Percentiles rank a stretch among this genome's conserved stretches.
Evolutionary conservation across 1,140 invertebrate genomes (phyloP).

Genomic region (Macrotrachela quadricornifera): DNA sequence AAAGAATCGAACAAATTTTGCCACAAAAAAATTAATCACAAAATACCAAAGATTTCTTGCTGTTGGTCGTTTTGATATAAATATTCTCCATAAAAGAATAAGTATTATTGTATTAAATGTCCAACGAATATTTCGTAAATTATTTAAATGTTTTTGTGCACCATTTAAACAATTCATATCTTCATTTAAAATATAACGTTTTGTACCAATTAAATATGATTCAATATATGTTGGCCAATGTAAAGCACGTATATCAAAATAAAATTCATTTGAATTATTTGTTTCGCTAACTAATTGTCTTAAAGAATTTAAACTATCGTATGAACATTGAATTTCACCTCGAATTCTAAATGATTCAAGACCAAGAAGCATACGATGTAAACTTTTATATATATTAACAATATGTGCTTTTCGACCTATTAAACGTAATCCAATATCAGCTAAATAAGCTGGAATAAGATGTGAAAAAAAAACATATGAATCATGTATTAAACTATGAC

Average conservation of each 20-base stretch:
- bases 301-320: conserved; percentile 2
- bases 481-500: conserved; percentile 24
- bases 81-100: conserved; percentile 23
- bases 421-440: conserved; percentile 21
- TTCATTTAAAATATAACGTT: conserved; percentile 23
- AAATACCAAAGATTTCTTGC: conserved; percentile 29
- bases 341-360: conserved; percentile 48
- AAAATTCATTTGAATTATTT: conserved; percentile 11
- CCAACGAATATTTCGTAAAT: conserved; percentile 26
- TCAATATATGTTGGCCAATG: conserved; percentile 24
- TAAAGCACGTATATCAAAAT: conserved; percentile 21
- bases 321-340: conserved; percentile 40
- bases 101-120: conserved; percentile 24
- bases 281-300: conserved; percentile 34
- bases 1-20: conserved; percentile 29
- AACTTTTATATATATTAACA: conserved; percentile 9
- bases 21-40: conserved; percentile 22
- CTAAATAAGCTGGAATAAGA: conserved; percentile 27
- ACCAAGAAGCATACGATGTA: conserved; percentile 1
- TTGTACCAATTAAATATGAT: conserved; percentile 22
- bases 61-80: conserved; percentile 25
- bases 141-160: conserved; percentile 18
- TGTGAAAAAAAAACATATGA: conserved; percentile 28
- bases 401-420: conserved; percentile 24
- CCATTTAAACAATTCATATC: conserved; percentile 18